Conservation (phyloP, 2,797 vertebrate species). For the Poeciliopsis paucimaculata region DNA sequence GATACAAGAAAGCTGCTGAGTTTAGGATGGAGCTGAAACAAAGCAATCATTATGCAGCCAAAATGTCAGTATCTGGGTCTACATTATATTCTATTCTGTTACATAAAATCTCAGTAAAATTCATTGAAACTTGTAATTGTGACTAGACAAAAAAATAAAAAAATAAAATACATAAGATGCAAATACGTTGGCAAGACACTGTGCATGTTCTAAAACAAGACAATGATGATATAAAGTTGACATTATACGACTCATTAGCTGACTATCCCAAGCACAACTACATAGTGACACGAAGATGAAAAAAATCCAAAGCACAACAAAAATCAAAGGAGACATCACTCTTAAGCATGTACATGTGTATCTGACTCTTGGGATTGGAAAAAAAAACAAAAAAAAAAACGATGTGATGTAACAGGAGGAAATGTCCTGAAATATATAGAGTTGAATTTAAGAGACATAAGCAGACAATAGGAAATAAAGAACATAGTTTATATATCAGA, state of each 20-base stretch:
- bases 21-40: neutral
- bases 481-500: slow-evolving; percentile 17
- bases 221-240: neutral
- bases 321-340: slow-evolving; percentile 3
- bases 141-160: neutral
- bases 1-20: neutral
- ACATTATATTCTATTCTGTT: neutral
- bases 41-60: neutral
- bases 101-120: neutral
- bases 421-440: slow-evolving; percentile 44
- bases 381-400: slow-evolving; percentile 31
- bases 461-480: slow-evolving; percentile 19
- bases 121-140: neutral
- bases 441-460: slow-evolving; percentile 35
- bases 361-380: slow-evolving; percentile 35
- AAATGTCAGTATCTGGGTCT: neutral
- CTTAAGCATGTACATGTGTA: slow-evolving; percentile 7
- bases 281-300: neutral
- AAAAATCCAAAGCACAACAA: neutral
- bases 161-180: neutral
- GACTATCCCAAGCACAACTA: neutral
- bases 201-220: neutral
- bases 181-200: neutral
- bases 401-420: slow-evolving; percentile 78
- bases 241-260: neutral